Conservation (phyloP, 2,888 invertebrate species). For the Ashinkailepas kermadecensis region DNA sequence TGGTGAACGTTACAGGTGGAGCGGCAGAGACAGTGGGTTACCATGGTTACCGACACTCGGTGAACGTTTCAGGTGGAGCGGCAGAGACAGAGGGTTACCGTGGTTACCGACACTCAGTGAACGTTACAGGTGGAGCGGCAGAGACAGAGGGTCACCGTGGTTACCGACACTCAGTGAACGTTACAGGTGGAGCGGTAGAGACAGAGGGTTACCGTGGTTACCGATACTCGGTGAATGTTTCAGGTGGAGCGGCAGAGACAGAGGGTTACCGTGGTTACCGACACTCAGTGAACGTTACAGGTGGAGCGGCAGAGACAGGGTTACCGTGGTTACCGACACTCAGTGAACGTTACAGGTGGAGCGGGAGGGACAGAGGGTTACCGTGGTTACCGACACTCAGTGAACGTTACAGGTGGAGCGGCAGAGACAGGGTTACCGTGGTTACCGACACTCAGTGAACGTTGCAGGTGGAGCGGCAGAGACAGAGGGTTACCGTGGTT, state of each 20-base stretch:
- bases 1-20: background rate
- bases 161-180: background rate
- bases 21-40: background rate
- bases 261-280: background rate
- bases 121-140: background rate
- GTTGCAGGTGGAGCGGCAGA: background rate
- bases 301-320: background rate
- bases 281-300: background rate
- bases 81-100: background rate
- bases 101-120: too few species aligned
- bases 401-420: background rate
- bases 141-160: background rate
- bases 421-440: background rate
- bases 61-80: background rate
- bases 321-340: background rate
- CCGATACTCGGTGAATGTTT: too few species aligned
- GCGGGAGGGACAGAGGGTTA: background rate
- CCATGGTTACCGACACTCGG: background rate
- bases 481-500: background rate
- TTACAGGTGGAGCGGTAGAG: background rate
- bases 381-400: background rate
- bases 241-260: background rate
- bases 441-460: too few species aligned
- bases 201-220: too few species aligned
- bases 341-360: background rate